These are phyloP conservation scores for Epizoanthus ramosus DNA, from an alignment of 92 coral and sea anemone genomes.

Conservation along the genomic window DNA sequence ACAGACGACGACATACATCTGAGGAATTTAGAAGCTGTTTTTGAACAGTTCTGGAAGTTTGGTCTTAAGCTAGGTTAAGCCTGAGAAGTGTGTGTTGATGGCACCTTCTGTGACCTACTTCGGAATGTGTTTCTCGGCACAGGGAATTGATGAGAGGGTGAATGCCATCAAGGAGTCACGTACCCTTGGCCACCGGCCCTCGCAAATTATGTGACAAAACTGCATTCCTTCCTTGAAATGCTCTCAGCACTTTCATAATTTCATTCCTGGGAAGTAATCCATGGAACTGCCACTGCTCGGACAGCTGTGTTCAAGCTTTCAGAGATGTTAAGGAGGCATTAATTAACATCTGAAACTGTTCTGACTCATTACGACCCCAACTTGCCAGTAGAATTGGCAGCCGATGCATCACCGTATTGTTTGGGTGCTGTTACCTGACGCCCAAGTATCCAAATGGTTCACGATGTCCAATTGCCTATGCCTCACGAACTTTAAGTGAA, in stretches of 20 bases:
- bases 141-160: slow-evolving; percentile 24
- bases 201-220: not conserved
- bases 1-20: slow-evolving; percentile 25
- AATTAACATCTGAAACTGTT: slow-evolving; percentile 30
- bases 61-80: slow-evolving; percentile 37
- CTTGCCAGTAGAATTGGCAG: slow-evolving; percentile 33
- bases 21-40: slow-evolving; percentile 33
- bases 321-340: slow-evolving; percentile 15
- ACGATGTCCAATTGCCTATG: slow-evolving; percentile 24
- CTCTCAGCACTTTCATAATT: slow-evolving; percentile 30
- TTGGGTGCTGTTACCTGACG: slow-evolving; percentile 28
- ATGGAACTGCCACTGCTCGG: slow-evolving; percentile 23
- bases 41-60: slow-evolving; percentile 21
- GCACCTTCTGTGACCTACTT: slow-evolving; percentile 29
- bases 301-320: slow-evolving; percentile 12
- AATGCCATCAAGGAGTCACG: slow-evolving; percentile 13
- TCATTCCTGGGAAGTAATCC: slow-evolving; percentile 46
- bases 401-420: slow-evolving; percentile 35
- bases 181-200: no score
- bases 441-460: slow-evolving; percentile 21
- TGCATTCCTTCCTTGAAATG: slow-evolving; percentile 29
- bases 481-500: slow-evolving; percentile 18
- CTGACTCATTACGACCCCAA: slow-evolving; percentile 31
- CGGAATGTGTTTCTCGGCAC: slow-evolving; percentile 27
- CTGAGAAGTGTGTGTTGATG: slow-evolving; percentile 36